Evolutionary conservation across 2,888 invertebrate species (phyloP), one percentile per base, ranked within the genome.

Genomic region (Drosophila meridiana): DNA sequence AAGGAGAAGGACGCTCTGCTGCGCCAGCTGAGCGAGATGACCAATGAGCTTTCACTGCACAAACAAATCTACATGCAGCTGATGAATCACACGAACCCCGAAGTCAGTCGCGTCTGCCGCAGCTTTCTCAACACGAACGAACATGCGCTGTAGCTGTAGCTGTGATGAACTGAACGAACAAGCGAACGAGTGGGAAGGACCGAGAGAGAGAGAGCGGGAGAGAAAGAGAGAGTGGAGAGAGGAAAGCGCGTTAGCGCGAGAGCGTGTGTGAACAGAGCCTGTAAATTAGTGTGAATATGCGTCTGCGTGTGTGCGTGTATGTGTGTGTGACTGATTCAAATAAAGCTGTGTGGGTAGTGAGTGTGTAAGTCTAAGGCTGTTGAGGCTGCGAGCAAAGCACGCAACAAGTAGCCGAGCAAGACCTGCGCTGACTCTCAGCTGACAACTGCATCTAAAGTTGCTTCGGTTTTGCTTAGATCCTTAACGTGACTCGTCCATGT

Each of bases 1-100:
- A 96, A 97, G 84, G 98, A 99, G 93, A 99, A 99, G 94, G 98
- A 98, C 83, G 95, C 96, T 70, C 95, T 99, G 88, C 95, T 98
- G 91, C 97, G 98, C 93, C 96, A 97, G 93, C 96, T 99, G 92
- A 98, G 98, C 92, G 95, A 98, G 78, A 95, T 99, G 86, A 96
- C 96, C 73, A 98, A 98, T 92, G 99, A 99, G 93, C 94, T 99
- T 84, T 97, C 97, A 92, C 96, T 99, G 57, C 96, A 95, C 90
- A 95, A 95, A 84, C 95, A 95, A 92, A 95, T 95, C 94, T 95
- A 95, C 84, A 95, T 95, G 93, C 95, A 95, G 92, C 93, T 95
- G 69, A 95, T 95, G 91, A 95, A 95, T 91, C 93, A 95, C 92
- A 95, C 95, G 87, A 95, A 95, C 90, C 95, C 95, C 83, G 95